phyloP scores from a whole-genome alignment of 2,888 invertebrate genomes.

The Pycnomerus fuliginosus region DNA sequence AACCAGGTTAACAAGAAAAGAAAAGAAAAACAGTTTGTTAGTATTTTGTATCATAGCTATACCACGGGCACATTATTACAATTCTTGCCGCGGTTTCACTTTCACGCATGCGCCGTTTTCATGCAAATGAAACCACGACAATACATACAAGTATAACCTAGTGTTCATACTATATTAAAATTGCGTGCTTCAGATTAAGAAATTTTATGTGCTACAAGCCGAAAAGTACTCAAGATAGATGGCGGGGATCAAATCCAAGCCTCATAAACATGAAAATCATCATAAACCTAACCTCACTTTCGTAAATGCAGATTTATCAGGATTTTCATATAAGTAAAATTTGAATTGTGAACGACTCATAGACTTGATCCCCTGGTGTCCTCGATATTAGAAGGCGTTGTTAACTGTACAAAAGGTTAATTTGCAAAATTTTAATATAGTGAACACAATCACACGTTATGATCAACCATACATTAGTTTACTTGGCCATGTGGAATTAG shows the following conservation, averaged over 20 bases:
- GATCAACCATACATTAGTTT: conserved; percentile 46
- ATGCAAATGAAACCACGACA: no score
- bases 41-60: conserved; percentile 47
- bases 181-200: conserved; percentile 33
- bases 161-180: conserved; percentile 48
- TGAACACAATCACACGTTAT: conserved; percentile 45
- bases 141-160: no score
- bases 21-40: conserved; percentile 54
- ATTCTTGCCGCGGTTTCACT: conserved; percentile 14
- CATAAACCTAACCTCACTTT: no score
- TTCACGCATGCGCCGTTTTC: no score
- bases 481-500: conserved; percentile 56
- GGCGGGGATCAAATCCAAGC: no score
- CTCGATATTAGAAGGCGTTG: no score
- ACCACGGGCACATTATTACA: conserved; percentile 30
- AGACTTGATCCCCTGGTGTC: no score
- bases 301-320: no score
- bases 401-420: conserved; percentile 38
- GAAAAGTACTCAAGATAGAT: no score
- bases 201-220: conserved; percentile 13
- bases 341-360: no score
- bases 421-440: conserved; percentile 43
- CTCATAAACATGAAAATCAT: no score
- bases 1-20: conserved; percentile 55
- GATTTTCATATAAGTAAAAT: no score